Evolutionary conservation across 1,140 invertebrate species (phyloP), one percentile per base, ranked within the genome.

Genomic region (Ectropis grisescens): DNA sequence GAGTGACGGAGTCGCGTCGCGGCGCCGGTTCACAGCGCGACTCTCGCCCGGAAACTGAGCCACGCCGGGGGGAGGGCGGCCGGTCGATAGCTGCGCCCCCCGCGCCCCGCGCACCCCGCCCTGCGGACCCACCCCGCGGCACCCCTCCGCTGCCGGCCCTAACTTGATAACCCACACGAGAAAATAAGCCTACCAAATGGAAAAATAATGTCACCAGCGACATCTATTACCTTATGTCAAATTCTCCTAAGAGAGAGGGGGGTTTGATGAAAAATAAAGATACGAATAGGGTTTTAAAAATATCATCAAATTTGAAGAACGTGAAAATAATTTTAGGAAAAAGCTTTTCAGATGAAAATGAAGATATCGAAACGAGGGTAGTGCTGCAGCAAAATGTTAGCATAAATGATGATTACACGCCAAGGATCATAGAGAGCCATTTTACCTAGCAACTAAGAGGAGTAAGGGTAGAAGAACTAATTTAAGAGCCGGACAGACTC

Each of bases 111-210:
- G 27, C 32, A 49, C 58, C 69, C 59, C 62, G 53, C 61, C 60
- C 61, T 68, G 60, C 65, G 56, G 58, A 67, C 64, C 52, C 53
- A 58, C 62, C 61, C 60, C 50, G 36, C 45, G 33, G 49, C 56
- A 60, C 66, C 68, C 62, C 60, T 52, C 47, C 60, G 51, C 50
- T 59, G 45, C 67, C 66, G 57, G 57, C 72, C 69, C 65, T 71
- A 75, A 75, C 72, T 75, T 75, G 64, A 80, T 76, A 76, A 72
- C 72, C 56, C 58, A 55, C 48, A 64, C 54, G 69, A 80, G 64
- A 78, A 80, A 75, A 80, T 80, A 76, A 78, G 72, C 70, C 67
- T 54, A 67, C 61, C 54, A 71, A 76, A 74, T 69, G 62, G 68
- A 78, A 70, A 78, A 74, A 75, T 78, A 71, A 75, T 71, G 62